Base-by-base conservation (phyloP, 2,888 invertebrate species). In the Parasteatoda lunata region DNA sequence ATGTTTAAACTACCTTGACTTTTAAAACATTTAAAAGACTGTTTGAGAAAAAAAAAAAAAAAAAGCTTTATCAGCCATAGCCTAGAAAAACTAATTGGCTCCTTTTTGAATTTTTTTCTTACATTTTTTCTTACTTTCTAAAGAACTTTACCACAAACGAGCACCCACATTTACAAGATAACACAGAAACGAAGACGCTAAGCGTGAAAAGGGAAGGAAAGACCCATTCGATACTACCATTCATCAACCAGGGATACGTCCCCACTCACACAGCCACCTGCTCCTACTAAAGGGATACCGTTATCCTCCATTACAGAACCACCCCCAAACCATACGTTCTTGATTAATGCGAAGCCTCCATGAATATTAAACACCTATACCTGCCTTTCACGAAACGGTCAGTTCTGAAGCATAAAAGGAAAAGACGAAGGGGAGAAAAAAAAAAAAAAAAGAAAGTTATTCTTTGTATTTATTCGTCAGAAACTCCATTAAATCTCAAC, bases 321-420 rank as follows among this genome's bases (percentile, higher is more conserved):
- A 11, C 52, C 52, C 69, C 9, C 69, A 52, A 15, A 45, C 45
- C 71, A 71, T 71, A 71, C 71, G 71, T 15, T n/a, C 71, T 47
- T 83, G 83, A 83, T 83, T 83, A 83, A 83, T 83, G 71, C 77
- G 83, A 65, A 77, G 45, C 59, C 52, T 66, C 83, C 83, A 83
- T 77, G 83, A 77, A 83, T 83, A 83, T 83, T 83, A 83, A 83
- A 77, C 83, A 71, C 77, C 76, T 70, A 52, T 81, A 81, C 81
- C 72, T 77, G 83, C 83, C 76, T 71, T 83, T 54, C 65, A 70
- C 64, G 77, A 59, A 54, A 65, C 77, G 83, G 83, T 83, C 83
- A 83, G 83, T 83, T 66, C 13, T 11, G 30, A 13, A 11, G 54
- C 54, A 73, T 64, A 81, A 73, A 75, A 51, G 73, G 68, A 73